Evolutionary conservation across 2,113 vertebrate genomes (phyloP), one percentile per base, ranked within the genome.

Genomic region (Xiphophorus hellerii): DNA sequence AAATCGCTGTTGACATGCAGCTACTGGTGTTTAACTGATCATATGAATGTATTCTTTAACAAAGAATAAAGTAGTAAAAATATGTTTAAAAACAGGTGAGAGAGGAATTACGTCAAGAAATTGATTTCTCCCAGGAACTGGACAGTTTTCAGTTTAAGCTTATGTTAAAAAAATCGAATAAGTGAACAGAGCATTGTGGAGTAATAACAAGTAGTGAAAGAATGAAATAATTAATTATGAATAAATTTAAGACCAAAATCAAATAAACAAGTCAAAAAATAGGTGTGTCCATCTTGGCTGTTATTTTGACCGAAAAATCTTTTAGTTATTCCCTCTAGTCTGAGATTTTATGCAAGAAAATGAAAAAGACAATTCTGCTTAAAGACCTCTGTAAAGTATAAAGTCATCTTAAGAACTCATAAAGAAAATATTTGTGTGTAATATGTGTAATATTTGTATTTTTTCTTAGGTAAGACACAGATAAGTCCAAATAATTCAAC

Each of bases 401-500:
- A 48, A 48, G 14, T 48, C 17, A 48, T 20, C 4, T 48, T 48
- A 15, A 48, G 44, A 48, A 48, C 1, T 15, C 44, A 48, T 48
- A 5, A 48, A 48, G 44, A 20, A 48, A 48, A 48, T 20, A 28
- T 28, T 28, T 28, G 1, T 28, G 28, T 28, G 28, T 28, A 28
- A 28, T 28, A 28, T 28, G 28, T 28, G 28, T 28, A 28, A 28
- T 28, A 28, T 58, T n/a, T 58, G 0, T 3, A 10, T 37, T 58
- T 25, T 58, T 58, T 58, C 17, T 17, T 15, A 84, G 76, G 30
- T 66, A 77, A 78, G 74, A 84, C 27, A 4, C 30, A 80, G 44
- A 73, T 71, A 71, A 76, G 73, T 72, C 15, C 42, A 80, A 89
- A 88, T 80, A 90, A 81, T 85, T 73, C 81, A 78, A 75, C 39